Evolutionary conservation across 2,888 invertebrate species (phyloP), one percentile per base, ranked within the genome.

Genomic region (Camptogramma bilineatum): DNA sequence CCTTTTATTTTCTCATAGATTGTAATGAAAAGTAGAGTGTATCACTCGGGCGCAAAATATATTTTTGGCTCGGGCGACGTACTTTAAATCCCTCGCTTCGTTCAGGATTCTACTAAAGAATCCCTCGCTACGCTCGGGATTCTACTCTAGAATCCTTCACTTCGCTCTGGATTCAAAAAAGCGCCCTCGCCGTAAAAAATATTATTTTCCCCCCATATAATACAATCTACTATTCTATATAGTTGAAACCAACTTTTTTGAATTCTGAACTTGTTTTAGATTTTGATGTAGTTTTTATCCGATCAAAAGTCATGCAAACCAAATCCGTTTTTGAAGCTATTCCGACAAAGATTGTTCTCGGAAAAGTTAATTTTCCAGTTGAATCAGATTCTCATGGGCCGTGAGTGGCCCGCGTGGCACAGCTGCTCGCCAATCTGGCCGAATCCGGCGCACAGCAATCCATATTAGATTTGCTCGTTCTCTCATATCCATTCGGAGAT

Each of bases 401-500:
- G 59, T 46, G 65, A 61, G 57, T 59, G 57, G 56, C 46, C 60
- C 24, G 56, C 60, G 57, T 57, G 64, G 52, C 69, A 74, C 81
- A 80, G 81, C 81, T 83, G 85, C 76, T 79, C 77, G 74, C 80
- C 85, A 82, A 84, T 86, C 83, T 85, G 85, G 82, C 86, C 84
- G 88, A 89, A 92, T 89, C 91, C 88, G 83, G 91, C 91, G 88
- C 90, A 86, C 74, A 87, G 87, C 90, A 89, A 93, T 92, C 90
- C 90, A 93, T 93, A 93, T 93, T 93, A 93, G 91, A 93, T 93
- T 92, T 87, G 88, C 91, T 86, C 88, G 91, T 89, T 88, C 88
- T 89, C 90, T 90, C 91, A 89, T 91, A 93, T 91, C 93, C 93
- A 92, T 93, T 93, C 91, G 89, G 89, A 93, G 93, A 93, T 93